Evolutionary conservation across 2,113 vertebrate species (phyloP), one percentile per base, ranked within the genome.

Genomic region (Spea bombifrons): DNA sequence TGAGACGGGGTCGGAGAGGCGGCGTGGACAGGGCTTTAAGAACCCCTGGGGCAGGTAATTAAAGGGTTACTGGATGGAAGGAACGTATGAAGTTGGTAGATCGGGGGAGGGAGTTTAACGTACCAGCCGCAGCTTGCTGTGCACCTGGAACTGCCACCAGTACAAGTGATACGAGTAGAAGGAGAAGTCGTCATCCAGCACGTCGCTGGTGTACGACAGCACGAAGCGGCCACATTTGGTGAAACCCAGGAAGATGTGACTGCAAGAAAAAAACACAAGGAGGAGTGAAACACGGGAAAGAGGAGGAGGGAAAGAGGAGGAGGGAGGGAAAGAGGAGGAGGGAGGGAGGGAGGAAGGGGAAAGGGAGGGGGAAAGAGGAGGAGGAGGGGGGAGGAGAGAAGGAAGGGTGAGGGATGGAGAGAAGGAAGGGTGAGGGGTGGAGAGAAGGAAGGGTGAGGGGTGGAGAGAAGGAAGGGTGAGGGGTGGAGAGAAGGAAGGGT

Each of bases 71-170:
- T 5, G 48, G 69, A 7, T 2, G 10, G 5, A 2, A n/a, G 15
- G 12, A 43, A 3, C 8, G 5, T 5, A 45, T 16, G 16, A n/a
- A 2, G 8, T 17, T 15, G 10, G n/a, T 8, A 17, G 45, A 7
- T 12, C 17, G 12, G 55, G 50, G 55, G 55, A 8, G 17, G n/a
- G n/a, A n/a, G n/a, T n/a, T n/a, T n/a, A n/a, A 48, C 84, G 4
- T 87, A 96, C 96, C 94, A 97, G 93, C 82, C 91, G 95, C 80
- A 98, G 94, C 65, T 95, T 89, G 87, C 94, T 96, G 90, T 96
- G 95, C 4, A 97, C 89, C 83, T 97, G 95, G 88, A 97, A 97
- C 83, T 97, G 94, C 95, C 96, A 98, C 96, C 96, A 98, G 82
- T 97, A 96, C 2, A 98, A 92, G 84, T 96, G 93, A 80, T 98